These are phyloP conservation scores for Chaetodon auriga DNA, from an alignment of 2,113 vertebrate genomes.

Conservation along the genomic window DNA sequence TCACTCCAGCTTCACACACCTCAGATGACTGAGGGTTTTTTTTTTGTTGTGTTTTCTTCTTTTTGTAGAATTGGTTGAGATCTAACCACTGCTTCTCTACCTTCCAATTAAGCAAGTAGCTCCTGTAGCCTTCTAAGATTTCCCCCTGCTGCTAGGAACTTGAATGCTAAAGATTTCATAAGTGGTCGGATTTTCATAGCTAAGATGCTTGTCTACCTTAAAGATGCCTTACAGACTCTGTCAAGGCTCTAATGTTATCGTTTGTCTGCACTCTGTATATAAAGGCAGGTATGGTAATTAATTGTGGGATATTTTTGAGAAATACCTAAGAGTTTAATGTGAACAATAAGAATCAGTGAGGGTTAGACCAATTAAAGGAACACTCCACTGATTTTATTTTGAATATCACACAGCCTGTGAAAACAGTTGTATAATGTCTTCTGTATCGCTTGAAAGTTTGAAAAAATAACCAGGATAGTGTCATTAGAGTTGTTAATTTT, in stretches of 20 bases:
- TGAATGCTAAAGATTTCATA: not conserved
- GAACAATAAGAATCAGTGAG: not conserved
- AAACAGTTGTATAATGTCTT: not conserved
- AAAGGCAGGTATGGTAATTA: not conserved
- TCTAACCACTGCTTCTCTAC: not conserved
- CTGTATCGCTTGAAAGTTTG: not conserved
- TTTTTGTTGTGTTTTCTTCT: too few relatives aligned
- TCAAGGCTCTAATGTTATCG: not conserved
- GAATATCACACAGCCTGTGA: not conserved
- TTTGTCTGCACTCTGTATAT: not conserved
- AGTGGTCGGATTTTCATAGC: not conserved
- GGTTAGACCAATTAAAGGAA: not conserved
- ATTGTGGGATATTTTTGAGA: not conserved
- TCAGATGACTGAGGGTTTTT: not conserved
- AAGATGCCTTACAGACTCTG: not conserved
- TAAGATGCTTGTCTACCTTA: not conserved
- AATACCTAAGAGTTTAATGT: not conserved
- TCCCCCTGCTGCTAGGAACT: not conserved
- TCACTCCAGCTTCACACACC: not conserved
- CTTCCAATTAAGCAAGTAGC: constrained; percentile 1
- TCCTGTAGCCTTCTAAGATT: not conserved
- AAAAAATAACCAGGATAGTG: not conserved
- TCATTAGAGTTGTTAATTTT: not conserved
- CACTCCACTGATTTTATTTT: not conserved
- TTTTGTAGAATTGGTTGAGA: not conserved